Conservation (phyloP, 2,888 invertebrate species). For the Helobdella robusta region DNA sequence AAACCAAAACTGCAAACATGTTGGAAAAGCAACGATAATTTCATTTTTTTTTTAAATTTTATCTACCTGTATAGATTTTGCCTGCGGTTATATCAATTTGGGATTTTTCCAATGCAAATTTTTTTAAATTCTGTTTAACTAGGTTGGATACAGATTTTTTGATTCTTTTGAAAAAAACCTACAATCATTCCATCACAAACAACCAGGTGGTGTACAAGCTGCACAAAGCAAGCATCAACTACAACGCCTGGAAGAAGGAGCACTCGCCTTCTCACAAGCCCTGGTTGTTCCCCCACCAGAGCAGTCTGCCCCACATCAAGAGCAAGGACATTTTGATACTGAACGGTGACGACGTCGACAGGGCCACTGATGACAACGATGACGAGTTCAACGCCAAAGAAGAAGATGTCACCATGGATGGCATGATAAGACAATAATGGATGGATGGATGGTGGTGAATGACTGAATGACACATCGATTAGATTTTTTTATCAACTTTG, state of each 20-base stretch:
- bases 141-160: not conserved
- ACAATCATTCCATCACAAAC: not conserved
- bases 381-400: conserved; percentile 31
- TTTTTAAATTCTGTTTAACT: no score
- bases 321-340: conserved; percentile 16
- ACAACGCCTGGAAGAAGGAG: conserved; percentile 71
- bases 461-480: no score
- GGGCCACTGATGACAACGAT: conserved; percentile 26
- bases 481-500: no score
- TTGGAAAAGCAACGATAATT: no score
- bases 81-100: no score
- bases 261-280: conserved; percentile 69
- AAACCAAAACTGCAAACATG: no score
- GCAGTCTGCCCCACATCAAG: conserved; percentile 54
- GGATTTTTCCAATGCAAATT: no score
- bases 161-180: not conserved
- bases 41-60: no score
- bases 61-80: no score
- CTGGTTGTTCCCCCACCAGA: conserved; percentile 78
- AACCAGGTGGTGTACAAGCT: conserved; percentile 55
- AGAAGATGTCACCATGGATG: conserved; percentile 29
- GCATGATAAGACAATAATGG: conserved; percentile 18
- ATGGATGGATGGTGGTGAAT: no score
- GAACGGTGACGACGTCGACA: not conserved
- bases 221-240: conserved; percentile 66